Conservation (phyloP, 2,888 invertebrate genomes). For the Philereme vetulata region DNA sequence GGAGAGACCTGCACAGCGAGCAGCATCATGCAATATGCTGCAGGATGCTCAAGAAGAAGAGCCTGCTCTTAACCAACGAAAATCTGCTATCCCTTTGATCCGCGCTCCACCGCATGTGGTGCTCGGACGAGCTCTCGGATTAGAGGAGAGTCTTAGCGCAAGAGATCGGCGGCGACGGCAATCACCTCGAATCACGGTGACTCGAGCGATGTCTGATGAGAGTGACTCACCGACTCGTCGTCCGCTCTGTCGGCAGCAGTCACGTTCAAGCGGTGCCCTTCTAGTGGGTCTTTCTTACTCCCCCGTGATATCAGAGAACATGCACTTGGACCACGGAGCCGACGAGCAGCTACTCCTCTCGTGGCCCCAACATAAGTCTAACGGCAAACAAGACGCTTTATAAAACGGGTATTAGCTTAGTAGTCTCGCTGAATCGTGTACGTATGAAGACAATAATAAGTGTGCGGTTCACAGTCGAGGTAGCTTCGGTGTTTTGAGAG, state of each 20-base stretch:
- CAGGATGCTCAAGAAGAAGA: constrained; percentile 84
- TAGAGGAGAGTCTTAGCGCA: constrained; percentile 65
- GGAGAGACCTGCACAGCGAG: constrained; percentile 82
- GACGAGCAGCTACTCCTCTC: constrained; percentile 82
- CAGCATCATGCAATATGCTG: constrained; percentile 88
- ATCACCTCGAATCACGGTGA: constrained; percentile 89
- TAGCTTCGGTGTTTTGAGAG: constrained; percentile 61
- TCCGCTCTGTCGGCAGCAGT: constrained; percentile 76
- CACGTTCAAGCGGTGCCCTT: constrained; percentile 79
- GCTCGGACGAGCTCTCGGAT: constrained; percentile 83
- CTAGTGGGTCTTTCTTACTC: constrained; percentile 75
- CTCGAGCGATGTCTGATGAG: constrained; percentile 89
- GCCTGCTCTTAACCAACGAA: constrained; percentile 55
- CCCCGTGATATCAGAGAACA: constrained; percentile 66
- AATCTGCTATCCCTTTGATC: constrained; percentile 75
- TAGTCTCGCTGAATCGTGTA: constrained; percentile 55
- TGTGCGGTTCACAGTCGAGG: constrained; percentile 66
- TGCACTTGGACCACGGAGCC: constrained; percentile 57
- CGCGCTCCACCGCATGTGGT: constrained; percentile 85
- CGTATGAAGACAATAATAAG: constrained; percentile 70
- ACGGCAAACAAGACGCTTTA: constrained; percentile 67
- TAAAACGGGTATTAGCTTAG: constrained; percentile 67
- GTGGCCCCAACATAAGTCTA: constrained; percentile 75
- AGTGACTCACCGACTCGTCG: constrained; percentile 84
- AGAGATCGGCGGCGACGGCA: constrained; percentile 73